A percentile compares a stretch with the other conserved stretches of the same genome.
phyloP scores from a whole-genome alignment of 2,888 invertebrate genomes.

The Sarcophaga variegata region DNA sequence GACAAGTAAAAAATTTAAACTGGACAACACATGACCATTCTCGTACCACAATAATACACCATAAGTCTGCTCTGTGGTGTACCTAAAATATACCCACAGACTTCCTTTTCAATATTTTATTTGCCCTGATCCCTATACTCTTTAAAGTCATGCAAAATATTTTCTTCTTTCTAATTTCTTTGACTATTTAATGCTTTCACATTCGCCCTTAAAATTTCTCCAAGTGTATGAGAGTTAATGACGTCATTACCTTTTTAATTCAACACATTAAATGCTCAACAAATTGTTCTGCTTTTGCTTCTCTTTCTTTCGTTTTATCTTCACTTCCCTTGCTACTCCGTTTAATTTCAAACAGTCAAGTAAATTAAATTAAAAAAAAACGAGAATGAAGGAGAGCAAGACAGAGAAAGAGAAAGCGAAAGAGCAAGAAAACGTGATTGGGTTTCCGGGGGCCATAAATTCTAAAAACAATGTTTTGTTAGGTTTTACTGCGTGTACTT shows the following conservation, averaged over 20 bases:
- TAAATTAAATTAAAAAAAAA: constrained; percentile 48
- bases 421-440: constrained; percentile 18
- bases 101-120: no score
- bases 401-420: no score
- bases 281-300: not conserved
- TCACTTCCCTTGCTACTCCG: not conserved
- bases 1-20: no score
- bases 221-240: not conserved
- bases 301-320: not conserved
- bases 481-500: constrained; percentile 7
- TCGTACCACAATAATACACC: no score
- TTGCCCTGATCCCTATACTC: no score
- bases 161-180: not conserved
- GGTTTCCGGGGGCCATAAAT: constrained; percentile 16
- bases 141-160: no score
- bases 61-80: no score
- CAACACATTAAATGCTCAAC: constrained; percentile 6
- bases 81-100: no score
- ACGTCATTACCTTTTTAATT: not conserved
- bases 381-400: no score
- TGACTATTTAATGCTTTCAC: not conserved
- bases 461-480: not conserved
- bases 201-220: not conserved
- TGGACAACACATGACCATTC: no score
- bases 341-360: not conserved